phyloP scores from a whole-genome alignment of 2,888 invertebrate genomes.

The Nemurella pictetii region DNA sequence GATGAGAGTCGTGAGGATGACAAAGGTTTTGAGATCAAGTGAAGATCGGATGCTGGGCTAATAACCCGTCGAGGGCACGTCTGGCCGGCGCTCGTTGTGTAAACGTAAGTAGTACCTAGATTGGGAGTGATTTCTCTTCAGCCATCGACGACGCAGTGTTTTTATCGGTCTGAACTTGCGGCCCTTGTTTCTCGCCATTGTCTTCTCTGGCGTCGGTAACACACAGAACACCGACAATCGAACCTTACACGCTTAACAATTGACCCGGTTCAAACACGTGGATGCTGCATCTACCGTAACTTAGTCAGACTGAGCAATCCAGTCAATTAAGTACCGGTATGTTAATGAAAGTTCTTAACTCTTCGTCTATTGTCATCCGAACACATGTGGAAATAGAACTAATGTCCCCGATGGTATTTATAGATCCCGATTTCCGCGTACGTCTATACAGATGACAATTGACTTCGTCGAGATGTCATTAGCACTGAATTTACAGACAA shows the following conservation, averaged over 20 bases:
- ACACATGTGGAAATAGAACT: background rate
- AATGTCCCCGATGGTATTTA: background rate
- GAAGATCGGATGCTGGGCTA: too few relatives aligned
- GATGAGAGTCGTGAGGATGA: too few relatives aligned
- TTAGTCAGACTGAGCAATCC: background rate
- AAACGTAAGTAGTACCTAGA: too few relatives aligned
- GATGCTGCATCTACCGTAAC: background rate
- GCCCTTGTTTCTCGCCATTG: constrained; percentile 7
- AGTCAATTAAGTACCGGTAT: background rate
- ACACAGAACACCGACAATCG: too few relatives aligned
- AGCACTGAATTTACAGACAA: background rate
- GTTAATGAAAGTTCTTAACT: background rate
- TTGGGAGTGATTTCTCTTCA: background rate
- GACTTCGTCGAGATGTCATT: background rate
- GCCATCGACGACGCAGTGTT: background rate
- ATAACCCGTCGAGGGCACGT: too few relatives aligned
- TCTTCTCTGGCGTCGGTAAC: background rate
- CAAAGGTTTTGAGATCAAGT: too few relatives aligned
- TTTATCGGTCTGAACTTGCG: constrained; percentile 12
- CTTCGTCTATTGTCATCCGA: background rate
- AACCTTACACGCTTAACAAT: too few relatives aligned
- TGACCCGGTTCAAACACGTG: background rate
- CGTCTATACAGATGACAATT: background rate
- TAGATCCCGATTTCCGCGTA: background rate
- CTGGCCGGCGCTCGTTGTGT: too few relatives aligned